Conservation (phyloP, 2,113 vertebrate species). For the Gobiocypris rarus region DNA sequence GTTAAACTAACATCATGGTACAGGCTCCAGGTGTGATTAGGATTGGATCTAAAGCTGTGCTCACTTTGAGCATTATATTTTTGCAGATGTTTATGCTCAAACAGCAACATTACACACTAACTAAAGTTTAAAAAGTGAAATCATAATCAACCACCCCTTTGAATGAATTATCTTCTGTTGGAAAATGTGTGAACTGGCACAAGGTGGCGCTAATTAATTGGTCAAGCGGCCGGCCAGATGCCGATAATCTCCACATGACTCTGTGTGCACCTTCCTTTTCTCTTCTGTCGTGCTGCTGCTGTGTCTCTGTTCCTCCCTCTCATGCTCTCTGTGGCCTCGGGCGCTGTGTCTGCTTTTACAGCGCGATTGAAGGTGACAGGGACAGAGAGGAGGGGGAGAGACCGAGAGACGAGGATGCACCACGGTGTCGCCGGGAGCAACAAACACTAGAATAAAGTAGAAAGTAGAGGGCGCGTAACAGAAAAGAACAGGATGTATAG, state of each 20-base stretch:
- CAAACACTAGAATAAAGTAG: slow-evolving; percentile 46
- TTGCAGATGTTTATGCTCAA: too few species aligned
- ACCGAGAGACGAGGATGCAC: slow-evolving; percentile 7
- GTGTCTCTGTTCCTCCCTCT: slow-evolving; percentile 35
- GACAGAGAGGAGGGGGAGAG: slow-evolving; percentile 75
- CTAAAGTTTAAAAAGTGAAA: too few species aligned
- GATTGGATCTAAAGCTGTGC: too few species aligned
- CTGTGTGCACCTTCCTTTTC: background rate
- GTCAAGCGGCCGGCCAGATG: background rate
- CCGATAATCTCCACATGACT: background rate
- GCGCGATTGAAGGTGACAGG: slow-evolving; percentile 83
- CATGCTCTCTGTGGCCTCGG: slow-evolving; percentile 61
- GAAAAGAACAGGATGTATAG: slow-evolving; percentile 58
- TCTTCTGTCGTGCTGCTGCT: slow-evolving; percentile 3
- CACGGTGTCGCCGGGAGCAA: slow-evolving; percentile 46
- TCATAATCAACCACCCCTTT: too few species aligned
- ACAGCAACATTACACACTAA: too few species aligned
- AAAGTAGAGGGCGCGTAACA: slow-evolving; percentile 37
- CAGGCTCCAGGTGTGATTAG: too few species aligned
- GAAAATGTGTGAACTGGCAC: background rate
- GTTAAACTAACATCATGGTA: too few species aligned
- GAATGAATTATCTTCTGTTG: background rate
- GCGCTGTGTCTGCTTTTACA: slow-evolving; percentile 79
- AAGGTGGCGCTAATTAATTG: background rate
- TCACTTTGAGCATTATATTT: too few species aligned